These are phyloP conservation scores for Monopis laevigella DNA, from an alignment of 2,888 invertebrate genomes.

Conservation along the genomic window DNA sequence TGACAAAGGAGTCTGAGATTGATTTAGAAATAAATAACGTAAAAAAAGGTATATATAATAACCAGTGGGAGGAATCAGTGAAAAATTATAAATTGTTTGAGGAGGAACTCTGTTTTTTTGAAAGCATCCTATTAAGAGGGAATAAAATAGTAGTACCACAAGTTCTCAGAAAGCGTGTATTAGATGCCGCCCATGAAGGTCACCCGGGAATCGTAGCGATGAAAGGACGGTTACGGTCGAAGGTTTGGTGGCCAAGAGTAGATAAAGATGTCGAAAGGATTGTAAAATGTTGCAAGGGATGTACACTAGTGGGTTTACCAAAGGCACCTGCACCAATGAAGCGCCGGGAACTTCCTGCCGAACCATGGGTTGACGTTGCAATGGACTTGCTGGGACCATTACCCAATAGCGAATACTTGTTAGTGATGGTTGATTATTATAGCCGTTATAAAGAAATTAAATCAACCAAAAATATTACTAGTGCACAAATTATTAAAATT, in stretches of 20 bases:
- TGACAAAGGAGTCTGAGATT: too few species aligned
- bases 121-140: conserved; percentile 20
- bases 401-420: conserved; percentile 21
- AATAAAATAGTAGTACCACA: conserved; percentile 18
- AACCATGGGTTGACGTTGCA: too few species aligned
- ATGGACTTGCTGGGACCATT: conserved; percentile 26
- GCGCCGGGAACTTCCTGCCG: conserved; percentile 21
- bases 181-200: too few species aligned
- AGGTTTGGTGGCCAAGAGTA: conserved; percentile 21
- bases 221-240: conserved; percentile 17
- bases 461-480: too few species aligned
- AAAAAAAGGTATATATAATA: conserved; percentile 8
- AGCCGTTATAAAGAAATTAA: too few species aligned
- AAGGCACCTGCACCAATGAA: conserved; percentile 19
- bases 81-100: conserved; percentile 20
- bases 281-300: too few species aligned
- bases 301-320: conserved; percentile 17
- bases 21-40: too few species aligned
- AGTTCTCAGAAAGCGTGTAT: conserved; percentile 6
- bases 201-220: too few species aligned
- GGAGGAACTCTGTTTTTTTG: conserved; percentile 26
- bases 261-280: conserved; percentile 21
- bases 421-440: conserved; percentile 26
- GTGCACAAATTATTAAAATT: too few species aligned
- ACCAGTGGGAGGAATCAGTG: conserved; percentile 12